phyloP scores from a whole-genome alignment of 2,797 vertebrate species.

The Lagodon rhomboides region DNA sequence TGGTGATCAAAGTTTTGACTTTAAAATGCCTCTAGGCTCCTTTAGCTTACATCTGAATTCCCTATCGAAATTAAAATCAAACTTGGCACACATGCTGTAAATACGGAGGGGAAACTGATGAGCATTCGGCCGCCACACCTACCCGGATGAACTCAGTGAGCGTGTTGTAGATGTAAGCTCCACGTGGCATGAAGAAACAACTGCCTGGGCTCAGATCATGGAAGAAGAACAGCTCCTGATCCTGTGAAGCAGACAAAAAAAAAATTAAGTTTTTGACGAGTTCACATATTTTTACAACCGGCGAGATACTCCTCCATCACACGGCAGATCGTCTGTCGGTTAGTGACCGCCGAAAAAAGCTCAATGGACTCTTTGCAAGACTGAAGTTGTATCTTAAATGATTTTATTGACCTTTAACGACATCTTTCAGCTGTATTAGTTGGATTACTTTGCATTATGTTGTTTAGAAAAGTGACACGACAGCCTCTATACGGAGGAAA shows the following conservation, averaged over 20 bases:
- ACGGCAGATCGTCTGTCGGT: too few relatives aligned
- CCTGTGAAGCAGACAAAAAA: constrained; percentile 79
- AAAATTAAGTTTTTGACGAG: constrained; percentile 21
- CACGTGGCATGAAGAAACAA: constrained; percentile 95
- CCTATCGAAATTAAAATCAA: background rate
- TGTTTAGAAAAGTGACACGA: background rate
- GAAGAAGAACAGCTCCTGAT: constrained; percentile 98
- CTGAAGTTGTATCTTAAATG: background rate
- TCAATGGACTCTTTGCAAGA: background rate
- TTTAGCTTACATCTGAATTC: background rate
- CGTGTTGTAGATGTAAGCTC: constrained; percentile 93
- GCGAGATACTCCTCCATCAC: constrained; percentile 3
- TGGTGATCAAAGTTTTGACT: background rate
- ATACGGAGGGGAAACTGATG: background rate
- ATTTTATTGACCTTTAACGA: too few relatives aligned
- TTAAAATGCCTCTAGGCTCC: background rate
- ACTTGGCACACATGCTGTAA: background rate
- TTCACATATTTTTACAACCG: constrained; percentile 43
- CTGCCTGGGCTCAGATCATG: constrained; percentile 97
- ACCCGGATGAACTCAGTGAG: constrained; percentile 94
- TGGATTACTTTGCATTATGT: background rate
- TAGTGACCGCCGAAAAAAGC: background rate
- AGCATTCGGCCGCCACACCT: constrained; percentile 41
- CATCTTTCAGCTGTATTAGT: background rate
- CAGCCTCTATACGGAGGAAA: background rate